These are phyloP conservation scores for Idaea biselata DNA, from an alignment of 2,888 invertebrate species.

Conservation along the genomic window DNA sequence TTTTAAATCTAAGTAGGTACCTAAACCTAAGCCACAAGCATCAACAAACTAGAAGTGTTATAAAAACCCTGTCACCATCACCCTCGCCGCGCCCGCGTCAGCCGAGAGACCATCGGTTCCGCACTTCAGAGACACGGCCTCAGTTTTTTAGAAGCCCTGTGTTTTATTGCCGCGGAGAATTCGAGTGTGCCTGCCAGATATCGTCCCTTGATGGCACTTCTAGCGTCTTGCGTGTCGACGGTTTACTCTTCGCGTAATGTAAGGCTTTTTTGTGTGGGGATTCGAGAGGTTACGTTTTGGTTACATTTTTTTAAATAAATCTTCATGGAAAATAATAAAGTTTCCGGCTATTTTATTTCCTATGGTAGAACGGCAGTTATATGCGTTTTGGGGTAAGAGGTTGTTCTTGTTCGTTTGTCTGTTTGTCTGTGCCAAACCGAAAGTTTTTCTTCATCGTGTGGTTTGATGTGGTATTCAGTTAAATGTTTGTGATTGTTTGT, in stretches of 20 bases:
- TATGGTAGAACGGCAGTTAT: too few relatives aligned
- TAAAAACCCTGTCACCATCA: neutral
- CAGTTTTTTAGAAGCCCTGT: constrained; percentile 55
- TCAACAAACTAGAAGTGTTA: neutral
- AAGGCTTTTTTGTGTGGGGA: neutral
- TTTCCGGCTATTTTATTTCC: neutral
- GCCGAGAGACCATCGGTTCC: constrained; percentile 31
- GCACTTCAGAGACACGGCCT: constrained; percentile 23
- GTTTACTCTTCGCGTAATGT: constrained; percentile 1
- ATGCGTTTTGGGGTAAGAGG: too few relatives aligned
- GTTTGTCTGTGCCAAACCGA: too few relatives aligned
- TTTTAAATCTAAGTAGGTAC: neutral
- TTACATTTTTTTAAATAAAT: neutral
- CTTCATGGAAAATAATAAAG: neutral
- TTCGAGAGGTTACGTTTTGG: neutral
- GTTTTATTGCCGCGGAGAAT: constrained; percentile 54
- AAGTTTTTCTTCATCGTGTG: too few relatives aligned
- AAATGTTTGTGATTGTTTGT: too few relatives aligned
- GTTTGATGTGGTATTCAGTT: too few relatives aligned
- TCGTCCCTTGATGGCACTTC: constrained; percentile 38
- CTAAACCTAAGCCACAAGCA: neutral
- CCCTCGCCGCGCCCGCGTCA: neutral
- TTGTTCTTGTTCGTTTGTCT: too few relatives aligned
- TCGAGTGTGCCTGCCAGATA: constrained; percentile 45
- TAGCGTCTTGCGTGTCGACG: constrained; percentile 22